Evolutionary conservation across 53 echinoderm and acorn worm genomes (phyloP).

Genomic region (Holothuria scabra): DNA sequence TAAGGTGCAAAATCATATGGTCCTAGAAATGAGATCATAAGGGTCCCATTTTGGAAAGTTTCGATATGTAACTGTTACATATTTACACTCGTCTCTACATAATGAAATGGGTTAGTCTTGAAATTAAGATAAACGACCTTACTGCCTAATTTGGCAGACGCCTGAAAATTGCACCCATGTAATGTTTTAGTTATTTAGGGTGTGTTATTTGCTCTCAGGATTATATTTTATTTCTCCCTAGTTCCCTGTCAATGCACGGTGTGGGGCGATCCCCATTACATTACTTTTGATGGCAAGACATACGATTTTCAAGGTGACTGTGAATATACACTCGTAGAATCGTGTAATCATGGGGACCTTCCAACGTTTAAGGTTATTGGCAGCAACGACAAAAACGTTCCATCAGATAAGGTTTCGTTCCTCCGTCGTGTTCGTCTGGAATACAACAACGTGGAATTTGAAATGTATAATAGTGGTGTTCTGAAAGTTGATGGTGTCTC

Average conservation of each 20-base stretch:
- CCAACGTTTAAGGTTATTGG: slow-evolving; percentile 1
- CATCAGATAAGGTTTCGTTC: neutral
- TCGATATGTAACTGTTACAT: too few relatives aligned
- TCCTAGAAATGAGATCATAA: too few relatives aligned
- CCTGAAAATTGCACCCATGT: too few relatives aligned
- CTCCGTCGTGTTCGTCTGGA: neutral
- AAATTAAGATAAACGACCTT: too few relatives aligned
- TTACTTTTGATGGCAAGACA: neutral
- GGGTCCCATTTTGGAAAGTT: too few relatives aligned
- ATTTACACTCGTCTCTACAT: too few relatives aligned
- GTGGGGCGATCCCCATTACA: slow-evolving; percentile 29
- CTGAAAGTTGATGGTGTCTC: neutral
- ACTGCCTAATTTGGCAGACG: too few relatives aligned
- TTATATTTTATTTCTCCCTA: neutral
- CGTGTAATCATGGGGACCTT: slow-evolving; percentile 12
- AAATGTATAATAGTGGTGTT: slow-evolving; percentile 1
- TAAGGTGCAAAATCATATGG: too few relatives aligned
- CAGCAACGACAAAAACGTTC: slow-evolving; percentile 1
- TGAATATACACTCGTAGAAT: slow-evolving; percentile 10
- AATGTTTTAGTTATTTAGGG: too few relatives aligned
- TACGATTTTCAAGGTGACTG: slow-evolving; percentile 28
- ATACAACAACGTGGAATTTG: neutral
- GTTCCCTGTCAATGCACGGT: neutral
- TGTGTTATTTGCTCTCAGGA: too few relatives aligned
- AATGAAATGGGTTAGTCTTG: too few relatives aligned